Evolutionary conservation across 2,797 vertebrate genomes (phyloP).

Genomic region (Cyclopterus lumpus): DNA sequence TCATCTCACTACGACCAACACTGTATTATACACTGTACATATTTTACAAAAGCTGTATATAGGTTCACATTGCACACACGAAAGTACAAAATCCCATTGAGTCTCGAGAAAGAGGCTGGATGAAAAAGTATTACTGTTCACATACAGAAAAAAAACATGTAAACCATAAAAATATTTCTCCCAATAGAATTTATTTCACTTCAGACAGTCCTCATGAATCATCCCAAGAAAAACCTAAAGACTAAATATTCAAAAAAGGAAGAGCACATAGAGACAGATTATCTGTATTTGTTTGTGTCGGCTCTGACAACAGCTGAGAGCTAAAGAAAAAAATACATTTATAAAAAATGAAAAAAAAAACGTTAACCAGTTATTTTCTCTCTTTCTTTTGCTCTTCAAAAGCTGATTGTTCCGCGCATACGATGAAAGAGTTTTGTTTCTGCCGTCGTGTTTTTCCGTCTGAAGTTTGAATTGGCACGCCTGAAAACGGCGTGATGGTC

Average conservation of each 20-base stretch:
- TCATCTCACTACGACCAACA: neutral
- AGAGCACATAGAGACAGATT: neutral
- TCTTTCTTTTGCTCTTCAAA: neutral
- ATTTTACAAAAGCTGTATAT: neutral
- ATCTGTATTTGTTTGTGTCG: neutral
- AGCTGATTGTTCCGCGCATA: neutral
- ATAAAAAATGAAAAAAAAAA: too few relatives aligned
- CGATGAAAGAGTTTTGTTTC: constrained; percentile 10
- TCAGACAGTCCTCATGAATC: neutral
- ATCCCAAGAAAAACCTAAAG: neutral
- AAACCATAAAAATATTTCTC: neutral
- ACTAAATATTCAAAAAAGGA: neutral
- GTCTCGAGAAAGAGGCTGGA: neutral
- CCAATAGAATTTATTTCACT: neutral
- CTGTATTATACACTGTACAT: neutral
- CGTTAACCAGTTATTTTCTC: too few relatives aligned
- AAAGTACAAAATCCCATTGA: neutral
- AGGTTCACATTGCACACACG: constrained; percentile 1
- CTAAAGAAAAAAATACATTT: neutral
- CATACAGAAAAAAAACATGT: neutral
- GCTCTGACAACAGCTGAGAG: neutral
- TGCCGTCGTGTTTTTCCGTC: constrained; percentile 29
- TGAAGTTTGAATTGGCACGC: constrained; percentile 58
- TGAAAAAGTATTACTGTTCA: neutral
- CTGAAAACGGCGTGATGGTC: constrained; percentile 37